Percentiles rank a stretch among this genome's conserved stretches.
These are phyloP conservation scores for Hipposideros armiger DNA, from an alignment of 2,113 vertebrate species.

Conservation along the genomic window DNA sequence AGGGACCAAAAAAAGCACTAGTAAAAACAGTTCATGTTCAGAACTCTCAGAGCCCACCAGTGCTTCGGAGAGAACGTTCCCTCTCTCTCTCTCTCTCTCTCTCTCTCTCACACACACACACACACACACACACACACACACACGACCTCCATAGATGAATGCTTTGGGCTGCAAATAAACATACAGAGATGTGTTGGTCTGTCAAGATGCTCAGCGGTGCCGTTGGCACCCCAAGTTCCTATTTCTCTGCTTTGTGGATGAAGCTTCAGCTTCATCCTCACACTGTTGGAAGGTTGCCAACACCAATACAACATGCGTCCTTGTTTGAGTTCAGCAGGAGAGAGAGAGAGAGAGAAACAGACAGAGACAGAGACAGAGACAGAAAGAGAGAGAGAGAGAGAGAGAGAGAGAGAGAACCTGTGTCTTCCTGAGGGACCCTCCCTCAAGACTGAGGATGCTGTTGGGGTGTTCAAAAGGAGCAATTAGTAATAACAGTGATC, in stretches of 20 bases:
- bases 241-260: background rate
- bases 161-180: background rate
- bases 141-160: background rate
- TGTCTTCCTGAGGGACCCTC: background rate
- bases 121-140: background rate
- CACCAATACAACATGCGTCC: background rate
- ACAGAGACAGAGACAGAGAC: background rate
- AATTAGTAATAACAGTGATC: background rate
- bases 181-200: background rate
- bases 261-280: background rate
- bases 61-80: background rate
- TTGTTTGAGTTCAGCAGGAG: background rate
- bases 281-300: background rate
- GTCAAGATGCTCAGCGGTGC: background rate
- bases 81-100: too few species aligned
- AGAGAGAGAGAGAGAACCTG: background rate
- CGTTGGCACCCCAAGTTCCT: background rate
- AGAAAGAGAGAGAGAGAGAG: background rate
- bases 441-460: background rate
- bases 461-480: too few species aligned
- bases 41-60: background rate
- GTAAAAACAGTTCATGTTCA: background rate
- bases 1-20: background rate
- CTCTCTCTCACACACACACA: too few species aligned
- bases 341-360: background rate